Percentiles rank a stretch among this genome's conserved stretches.
phyloP scores from a whole-genome alignment of 2,888 invertebrate genomes.

The Nasonia oneida region DNA sequence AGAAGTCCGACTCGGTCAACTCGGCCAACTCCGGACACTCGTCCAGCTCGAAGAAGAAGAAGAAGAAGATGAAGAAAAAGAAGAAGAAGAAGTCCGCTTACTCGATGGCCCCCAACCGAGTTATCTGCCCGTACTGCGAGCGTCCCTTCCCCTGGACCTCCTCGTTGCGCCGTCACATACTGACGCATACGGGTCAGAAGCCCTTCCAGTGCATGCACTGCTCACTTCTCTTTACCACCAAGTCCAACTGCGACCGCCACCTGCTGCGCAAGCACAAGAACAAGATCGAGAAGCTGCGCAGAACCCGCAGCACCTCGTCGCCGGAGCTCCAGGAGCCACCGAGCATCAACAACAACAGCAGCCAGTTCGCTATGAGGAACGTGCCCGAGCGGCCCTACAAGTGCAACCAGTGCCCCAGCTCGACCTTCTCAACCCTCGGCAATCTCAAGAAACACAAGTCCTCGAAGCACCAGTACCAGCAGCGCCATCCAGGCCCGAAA shows the following conservation, averaged over 20 bases:
- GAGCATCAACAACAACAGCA: conserved; percentile 68
- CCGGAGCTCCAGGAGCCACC: conserved; percentile 79
- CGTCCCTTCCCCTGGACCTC: conserved; percentile 98
- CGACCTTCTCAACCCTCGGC: conserved; percentile 89
- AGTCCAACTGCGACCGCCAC: conserved; percentile 98
- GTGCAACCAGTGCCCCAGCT: conserved; percentile 90
- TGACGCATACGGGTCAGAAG: conserved; percentile 97
- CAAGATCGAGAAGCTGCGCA: conserved; percentile 68
- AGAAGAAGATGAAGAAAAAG: conserved; percentile 73
- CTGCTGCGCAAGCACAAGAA: conserved; percentile 92
- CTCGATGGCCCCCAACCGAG: conserved; percentile 95
- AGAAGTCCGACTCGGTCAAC: conserved; percentile 86
- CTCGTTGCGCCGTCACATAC: conserved; percentile 94
- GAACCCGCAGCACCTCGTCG: conserved; percentile 77
- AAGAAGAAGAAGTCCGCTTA: conserved; percentile 96
- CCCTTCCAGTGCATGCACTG: conserved; percentile 97
- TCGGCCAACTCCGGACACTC: conserved; percentile 80
- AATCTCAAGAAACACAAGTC: conserved; percentile 90
- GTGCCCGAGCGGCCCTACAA: conserved; percentile 90
- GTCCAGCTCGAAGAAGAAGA: conserved; percentile 65
- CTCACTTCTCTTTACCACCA: conserved; percentile 95
- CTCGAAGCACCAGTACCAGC: conserved; percentile 82
- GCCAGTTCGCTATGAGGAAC: conserved; percentile 82
- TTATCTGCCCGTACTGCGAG: conserved; percentile 95
- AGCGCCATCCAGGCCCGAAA: conserved; percentile 61